Evolutionary conservation across 2,888 invertebrate genomes (phyloP), one percentile per base, ranked within the genome.

Genomic region (Drosophila multiciliata): DNA sequence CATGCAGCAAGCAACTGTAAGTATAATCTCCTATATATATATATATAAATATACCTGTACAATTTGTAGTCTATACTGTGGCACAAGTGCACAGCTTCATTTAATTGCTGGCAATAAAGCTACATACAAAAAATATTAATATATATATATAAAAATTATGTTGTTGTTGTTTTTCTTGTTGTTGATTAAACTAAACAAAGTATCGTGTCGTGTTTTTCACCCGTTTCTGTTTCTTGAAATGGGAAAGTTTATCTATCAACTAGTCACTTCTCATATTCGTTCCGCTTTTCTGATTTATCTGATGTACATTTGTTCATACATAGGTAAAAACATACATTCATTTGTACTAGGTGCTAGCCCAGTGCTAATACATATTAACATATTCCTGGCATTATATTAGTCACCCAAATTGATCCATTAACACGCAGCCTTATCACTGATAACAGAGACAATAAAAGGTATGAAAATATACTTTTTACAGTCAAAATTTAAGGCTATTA

Each of bases 271-370:
- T 78, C 66, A 57, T 55, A 58, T 66, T 57, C 78, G 78, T 78
- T 78, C 65, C 77, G 77, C 77, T 78, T 78, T 78, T 78, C 77
- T 55, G 70, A 78, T 78, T 74, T 64, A 73, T 78, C 17, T 61
- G 48, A 36, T 38, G n/a, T 32, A 69, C 12, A 32, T 20, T 62
- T 38, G 36, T 12, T 15, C 12, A 63, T 9, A 63, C 5, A 40
- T 61, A 12, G 29, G 1, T 42, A 20, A 26, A 23, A 15, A 45
- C 23, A 45, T 45, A 23, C 15, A 45, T n/a, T 26, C 15, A 49
- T 29, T 35, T 35, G 63, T 63, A 58, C 63, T 57, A 63, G 45
- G 45, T 58, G 45, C 45, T 59, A 35, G 48, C 11, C 11, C 9
- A 35, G 29, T 29, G 8, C 40, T 15, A 40, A n/a, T n/a, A 15